A percentile compares a stretch with the other conserved stretches of the same genome.
phyloP scores from a whole-genome alignment of 2,888 invertebrate species.

The Morpho achilles region DNA sequence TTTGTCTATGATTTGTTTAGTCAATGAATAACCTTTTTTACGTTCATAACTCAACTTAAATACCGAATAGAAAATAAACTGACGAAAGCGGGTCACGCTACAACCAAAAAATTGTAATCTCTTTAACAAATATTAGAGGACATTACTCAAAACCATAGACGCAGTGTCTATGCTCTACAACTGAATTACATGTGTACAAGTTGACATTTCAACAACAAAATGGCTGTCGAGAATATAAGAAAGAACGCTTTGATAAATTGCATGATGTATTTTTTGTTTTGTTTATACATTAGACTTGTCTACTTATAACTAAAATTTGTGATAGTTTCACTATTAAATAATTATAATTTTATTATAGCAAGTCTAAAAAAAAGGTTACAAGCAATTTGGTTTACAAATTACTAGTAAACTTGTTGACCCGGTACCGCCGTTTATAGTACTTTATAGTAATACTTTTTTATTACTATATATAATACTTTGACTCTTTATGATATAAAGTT shows the following conservation, averaged over 20 bases:
- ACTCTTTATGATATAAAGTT: too few species aligned
- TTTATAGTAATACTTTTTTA: too few species aligned
- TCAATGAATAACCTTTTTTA: not conserved
- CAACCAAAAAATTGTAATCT: constrained; percentile 41
- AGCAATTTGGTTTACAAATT: not conserved
- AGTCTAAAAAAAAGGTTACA: not conserved
- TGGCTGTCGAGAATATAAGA: constrained; percentile 22
- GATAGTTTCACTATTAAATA: not conserved
- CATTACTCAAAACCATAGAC: constrained; percentile 37
- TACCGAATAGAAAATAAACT: constrained; percentile 13
- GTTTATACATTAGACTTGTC: constrained; percentile 26
- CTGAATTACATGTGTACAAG: constrained; percentile 36
- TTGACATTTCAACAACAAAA: constrained; percentile 17
- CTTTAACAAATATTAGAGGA: constrained; percentile 48
- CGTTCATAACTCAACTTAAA: not conserved
- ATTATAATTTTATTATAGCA: too few species aligned
- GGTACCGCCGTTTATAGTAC: too few species aligned
- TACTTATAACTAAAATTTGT: constrained; percentile 17
- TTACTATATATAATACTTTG: too few species aligned
- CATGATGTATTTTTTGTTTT: constrained; percentile 29
- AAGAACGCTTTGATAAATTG: constrained; percentile 48
- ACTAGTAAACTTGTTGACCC: too few species aligned
- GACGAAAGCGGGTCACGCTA: constrained; percentile 38
- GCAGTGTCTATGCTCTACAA: too few species aligned
- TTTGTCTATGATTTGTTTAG: not conserved